These are phyloP conservation scores for Euleptes europaea DNA, from an alignment of 2,113 vertebrate species.

Conservation along the genomic window DNA sequence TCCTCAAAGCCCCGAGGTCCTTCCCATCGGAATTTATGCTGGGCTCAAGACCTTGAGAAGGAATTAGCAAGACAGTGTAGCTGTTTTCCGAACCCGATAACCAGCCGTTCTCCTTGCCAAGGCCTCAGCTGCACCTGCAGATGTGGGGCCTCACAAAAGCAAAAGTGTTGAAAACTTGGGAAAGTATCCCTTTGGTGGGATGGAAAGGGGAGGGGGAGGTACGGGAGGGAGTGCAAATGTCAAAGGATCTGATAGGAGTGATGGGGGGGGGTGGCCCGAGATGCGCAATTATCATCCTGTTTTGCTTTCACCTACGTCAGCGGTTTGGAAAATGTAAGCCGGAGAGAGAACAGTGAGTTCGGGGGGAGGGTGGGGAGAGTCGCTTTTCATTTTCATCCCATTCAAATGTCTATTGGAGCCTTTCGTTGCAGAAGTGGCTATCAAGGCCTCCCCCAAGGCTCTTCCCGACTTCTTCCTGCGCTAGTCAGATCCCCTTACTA, in stretches of 20 bases:
- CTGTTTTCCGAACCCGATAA: constrained; percentile 77
- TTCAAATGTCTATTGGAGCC: constrained; percentile 78
- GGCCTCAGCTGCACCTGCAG: constrained; percentile 81
- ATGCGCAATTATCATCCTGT: constrained; percentile 51
- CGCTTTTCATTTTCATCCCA: constrained; percentile 65
- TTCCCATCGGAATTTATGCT: constrained; percentile 83
- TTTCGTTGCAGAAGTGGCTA: constrained; percentile 74
- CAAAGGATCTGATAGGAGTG: constrained; percentile 51
- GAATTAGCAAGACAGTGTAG: constrained; percentile 82
- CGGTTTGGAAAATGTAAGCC: constrained; percentile 59
- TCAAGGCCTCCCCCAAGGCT: constrained; percentile 89
- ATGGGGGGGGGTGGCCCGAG: constrained; percentile 53
- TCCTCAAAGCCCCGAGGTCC: constrained; percentile 50
- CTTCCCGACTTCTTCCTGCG: constrained; percentile 69
- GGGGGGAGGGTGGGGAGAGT: constrained; percentile 43
- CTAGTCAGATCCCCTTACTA: constrained; percentile 47
- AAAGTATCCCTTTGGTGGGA: constrained; percentile 29
- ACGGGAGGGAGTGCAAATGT: constrained; percentile 31
- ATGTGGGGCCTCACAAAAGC: constrained; percentile 38
- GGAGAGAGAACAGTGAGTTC: constrained; percentile 78
- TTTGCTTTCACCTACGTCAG: constrained; percentile 71
- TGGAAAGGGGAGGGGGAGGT: constrained; percentile 31
- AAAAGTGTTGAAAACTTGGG: constrained; percentile 52
- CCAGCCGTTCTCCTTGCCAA: constrained; percentile 73
- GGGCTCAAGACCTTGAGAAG: constrained; percentile 87